Evolutionary conservation across 2,888 invertebrate species (phyloP), one percentile per base, ranked within the genome.

Genomic region (Dicranocentrus wangi): DNA sequence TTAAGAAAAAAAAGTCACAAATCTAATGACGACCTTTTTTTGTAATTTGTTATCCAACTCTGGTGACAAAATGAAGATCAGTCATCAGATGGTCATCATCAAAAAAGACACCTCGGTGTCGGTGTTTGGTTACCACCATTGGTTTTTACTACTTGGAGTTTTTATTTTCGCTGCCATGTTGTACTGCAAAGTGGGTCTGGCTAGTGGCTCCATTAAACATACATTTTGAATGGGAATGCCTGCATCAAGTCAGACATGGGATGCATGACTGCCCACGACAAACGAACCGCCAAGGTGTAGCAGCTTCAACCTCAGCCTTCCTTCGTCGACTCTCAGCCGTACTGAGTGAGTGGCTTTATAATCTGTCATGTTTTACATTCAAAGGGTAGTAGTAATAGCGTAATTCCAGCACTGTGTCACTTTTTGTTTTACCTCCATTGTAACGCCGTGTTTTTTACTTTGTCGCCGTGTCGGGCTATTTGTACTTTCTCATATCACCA

Each of bases 291-390:
- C 77, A 42, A 69, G 53, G 21, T 65, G 21, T 43, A 8, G 21
- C 10, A 27, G 58, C 23, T 27, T 27, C 15, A 25, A 2, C 21
- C 21, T 8, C 32, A 53, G n/a, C 19, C 5, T 28, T 71, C 71
- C 32, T 3, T 32, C 10, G 32, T 66, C 42, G 43, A 15, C 43
- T 7, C 17, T 28, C 19, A 25, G 60, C 72, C 72, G 65, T 79
- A 66, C 51, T 79, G 76, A n/a, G n/a, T n/a, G n/a, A n/a, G 75
- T 47, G 10, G 55, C 13, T 39, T 73, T 80, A 66, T 79, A 80
- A 80, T 80, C 80, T 73, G 80, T 80, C 80, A 80, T 80, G 80
- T 80, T 80, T 73, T 73, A 80, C 80, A 73, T 73, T 71, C 61
- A 51, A 72, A 72, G 66, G n/a, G n/a, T n/a, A n/a, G 13, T 39